Conservation (phyloP, 2,888 invertebrate genomes). For the Dynastes maya region DNA sequence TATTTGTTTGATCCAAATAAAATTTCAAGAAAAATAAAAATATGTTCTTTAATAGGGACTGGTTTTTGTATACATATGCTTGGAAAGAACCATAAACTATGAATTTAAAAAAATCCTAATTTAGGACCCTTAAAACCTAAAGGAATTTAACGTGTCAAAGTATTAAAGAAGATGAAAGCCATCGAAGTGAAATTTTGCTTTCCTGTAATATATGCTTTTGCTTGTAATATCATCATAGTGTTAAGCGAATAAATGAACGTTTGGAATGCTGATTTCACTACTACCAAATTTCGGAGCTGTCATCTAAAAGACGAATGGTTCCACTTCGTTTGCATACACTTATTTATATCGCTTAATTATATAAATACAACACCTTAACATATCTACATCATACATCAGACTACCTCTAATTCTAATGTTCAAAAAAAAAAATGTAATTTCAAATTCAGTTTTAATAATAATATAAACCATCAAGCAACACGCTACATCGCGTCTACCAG, state of each 20-base stretch:
- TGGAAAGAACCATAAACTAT: no score
- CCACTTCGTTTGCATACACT: neutral
- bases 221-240: no score
- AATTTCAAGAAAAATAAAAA: no score
- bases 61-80: no score
- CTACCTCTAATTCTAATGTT: neutral
- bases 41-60: no score
- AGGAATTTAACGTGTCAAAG: no score
- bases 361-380: neutral
- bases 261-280: constrained; percentile 4
- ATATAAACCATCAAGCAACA: neutral
- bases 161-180: no score
- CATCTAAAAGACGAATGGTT: neutral
- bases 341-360: neutral
- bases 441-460: neutral
- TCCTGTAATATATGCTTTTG: no score
- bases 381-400: neutral
- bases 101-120: no score
- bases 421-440: neutral
- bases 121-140: no score
- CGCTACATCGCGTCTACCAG: neutral
- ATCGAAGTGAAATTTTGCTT: no score
- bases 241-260: neutral
- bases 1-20: no score
- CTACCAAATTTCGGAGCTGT: neutral